Conservation (phyloP, 2,797 vertebrate species). For the Adelosebastes latens region DNA sequence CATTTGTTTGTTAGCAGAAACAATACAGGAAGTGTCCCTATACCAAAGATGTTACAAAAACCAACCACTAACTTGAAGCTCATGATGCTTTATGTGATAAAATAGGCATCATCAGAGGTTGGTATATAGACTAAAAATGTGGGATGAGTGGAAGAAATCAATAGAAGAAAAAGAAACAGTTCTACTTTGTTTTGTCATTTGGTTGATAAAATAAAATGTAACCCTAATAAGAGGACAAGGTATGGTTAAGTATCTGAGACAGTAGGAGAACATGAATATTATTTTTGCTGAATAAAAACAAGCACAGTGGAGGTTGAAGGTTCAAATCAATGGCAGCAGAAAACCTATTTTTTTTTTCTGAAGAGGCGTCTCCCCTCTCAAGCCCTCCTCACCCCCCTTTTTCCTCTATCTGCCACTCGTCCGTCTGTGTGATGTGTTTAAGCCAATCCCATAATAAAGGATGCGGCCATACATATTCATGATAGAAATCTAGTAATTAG, state of each 20-base stretch:
- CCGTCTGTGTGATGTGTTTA: slow-evolving; percentile 80
- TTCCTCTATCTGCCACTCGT: slow-evolving; percentile 68
- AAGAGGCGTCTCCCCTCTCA: slow-evolving; percentile 61
- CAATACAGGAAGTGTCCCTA: background rate
- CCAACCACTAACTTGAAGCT: background rate
- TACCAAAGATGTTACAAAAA: background rate
- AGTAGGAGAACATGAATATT: slow-evolving; percentile 23
- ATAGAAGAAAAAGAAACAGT: background rate
- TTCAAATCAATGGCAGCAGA: slow-evolving; percentile 31
- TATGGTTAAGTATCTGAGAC: slow-evolving; percentile 1
- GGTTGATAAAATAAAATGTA: background rate
- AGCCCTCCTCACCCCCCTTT: slow-evolving; percentile 52
- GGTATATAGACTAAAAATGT: background rate
- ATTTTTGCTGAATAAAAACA: slow-evolving; percentile 51
- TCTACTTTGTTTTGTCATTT: background rate
- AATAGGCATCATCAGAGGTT: background rate
- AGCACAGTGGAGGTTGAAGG: slow-evolving; percentile 45
- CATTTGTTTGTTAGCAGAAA: background rate
- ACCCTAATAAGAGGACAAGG: background rate
- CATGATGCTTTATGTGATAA: background rate
- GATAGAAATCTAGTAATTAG: slow-evolving; percentile 89
- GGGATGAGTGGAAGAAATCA: background rate
- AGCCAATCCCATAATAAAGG: slow-evolving; percentile 86
- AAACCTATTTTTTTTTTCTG: slow-evolving; percentile 39
- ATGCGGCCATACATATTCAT: slow-evolving; percentile 90